Conservation (phyloP, 2,888 invertebrate genomes). For the Xanthostigma xanthostigma region DNA sequence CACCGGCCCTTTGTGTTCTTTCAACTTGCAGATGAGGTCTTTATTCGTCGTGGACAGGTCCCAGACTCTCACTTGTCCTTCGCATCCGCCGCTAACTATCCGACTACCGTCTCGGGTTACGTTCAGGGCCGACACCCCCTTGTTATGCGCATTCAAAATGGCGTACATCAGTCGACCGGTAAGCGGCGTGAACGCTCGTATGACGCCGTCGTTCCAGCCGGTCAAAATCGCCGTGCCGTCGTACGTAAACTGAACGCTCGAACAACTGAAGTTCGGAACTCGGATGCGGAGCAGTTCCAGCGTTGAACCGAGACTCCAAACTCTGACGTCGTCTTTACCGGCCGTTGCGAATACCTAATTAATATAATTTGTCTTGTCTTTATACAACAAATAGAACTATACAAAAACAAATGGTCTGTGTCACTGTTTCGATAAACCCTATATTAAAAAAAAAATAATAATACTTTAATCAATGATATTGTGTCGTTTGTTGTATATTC, state of each 20-base stretch:
- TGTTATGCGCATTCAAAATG: slow-evolving; percentile 79
- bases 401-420: no score
- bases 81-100: slow-evolving; percentile 79
- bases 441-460: no score
- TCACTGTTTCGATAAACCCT: no score
- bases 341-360: slow-evolving; percentile 69
- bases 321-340: slow-evolving; percentile 67
- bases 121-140: slow-evolving; percentile 73
- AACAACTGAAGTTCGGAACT: slow-evolving; percentile 78
- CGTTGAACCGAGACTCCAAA: slow-evolving; percentile 65
- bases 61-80: slow-evolving; percentile 83
- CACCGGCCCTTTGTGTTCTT: slow-evolving; percentile 83
- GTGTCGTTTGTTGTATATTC: no score
- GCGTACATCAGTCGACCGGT: slow-evolving; percentile 67
- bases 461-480: no score
- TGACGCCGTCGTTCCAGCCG: slow-evolving; percentile 71
- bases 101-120: slow-evolving; percentile 52
- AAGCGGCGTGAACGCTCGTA: slow-evolving; percentile 68
- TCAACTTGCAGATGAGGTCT: slow-evolving; percentile 55
- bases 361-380: not conserved
- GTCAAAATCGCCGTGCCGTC: slow-evolving; percentile 72
- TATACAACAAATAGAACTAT: not conserved
- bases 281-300: slow-evolving; percentile 70
- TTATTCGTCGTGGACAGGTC: slow-evolving; percentile 52
- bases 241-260: slow-evolving; percentile 56